Evolutionary conservation across 2,888 invertebrate genomes (phyloP).

Genomic region (Drosophila pegasa): DNA sequence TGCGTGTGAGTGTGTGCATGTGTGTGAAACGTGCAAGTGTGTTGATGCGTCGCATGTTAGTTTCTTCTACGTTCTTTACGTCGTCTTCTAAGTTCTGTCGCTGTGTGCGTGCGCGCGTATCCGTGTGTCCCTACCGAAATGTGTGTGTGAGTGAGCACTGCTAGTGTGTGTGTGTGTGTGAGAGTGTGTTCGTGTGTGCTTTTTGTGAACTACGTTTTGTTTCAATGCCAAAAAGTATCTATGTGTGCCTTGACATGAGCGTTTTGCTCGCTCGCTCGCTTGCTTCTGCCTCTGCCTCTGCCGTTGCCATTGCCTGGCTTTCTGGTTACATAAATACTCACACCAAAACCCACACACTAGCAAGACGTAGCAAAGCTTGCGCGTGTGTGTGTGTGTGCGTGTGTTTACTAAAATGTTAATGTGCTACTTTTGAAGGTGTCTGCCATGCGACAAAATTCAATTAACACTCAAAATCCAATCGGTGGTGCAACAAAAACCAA

Average conservation of each 20-base stretch:
- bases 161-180: constrained; percentile 3
- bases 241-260: constrained; percentile 63
- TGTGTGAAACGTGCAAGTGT: constrained; percentile 32
- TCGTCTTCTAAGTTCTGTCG: constrained; percentile 52
- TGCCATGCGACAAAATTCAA: constrained; percentile 53
- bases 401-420: constrained; percentile 43
- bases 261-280: constrained; percentile 35
- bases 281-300: constrained; percentile 4
- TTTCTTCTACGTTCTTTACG: constrained; percentile 69
- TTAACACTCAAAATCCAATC: constrained; percentile 62
- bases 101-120: constrained; percentile 41
- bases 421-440: constrained; percentile 40
- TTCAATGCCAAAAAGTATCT: constrained; percentile 80
- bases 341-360: constrained; percentile 35
- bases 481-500: constrained; percentile 28
- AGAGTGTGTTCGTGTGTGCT: constrained; percentile 51
- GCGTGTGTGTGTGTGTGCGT: constrained; percentile 7
- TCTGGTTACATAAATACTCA: constrained; percentile 77
- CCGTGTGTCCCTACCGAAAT: constrained; percentile 9
- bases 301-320: constrained; percentile 39
- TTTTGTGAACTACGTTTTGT: constrained; percentile 80
- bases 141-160: too few species aligned
- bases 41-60: constrained; percentile 58
- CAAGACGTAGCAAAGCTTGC: constrained; percentile 16
- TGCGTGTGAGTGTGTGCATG: constrained; percentile 37